Base-by-base conservation (phyloP, 2,113 vertebrate genomes). In the Mugil cephalus region DNA sequence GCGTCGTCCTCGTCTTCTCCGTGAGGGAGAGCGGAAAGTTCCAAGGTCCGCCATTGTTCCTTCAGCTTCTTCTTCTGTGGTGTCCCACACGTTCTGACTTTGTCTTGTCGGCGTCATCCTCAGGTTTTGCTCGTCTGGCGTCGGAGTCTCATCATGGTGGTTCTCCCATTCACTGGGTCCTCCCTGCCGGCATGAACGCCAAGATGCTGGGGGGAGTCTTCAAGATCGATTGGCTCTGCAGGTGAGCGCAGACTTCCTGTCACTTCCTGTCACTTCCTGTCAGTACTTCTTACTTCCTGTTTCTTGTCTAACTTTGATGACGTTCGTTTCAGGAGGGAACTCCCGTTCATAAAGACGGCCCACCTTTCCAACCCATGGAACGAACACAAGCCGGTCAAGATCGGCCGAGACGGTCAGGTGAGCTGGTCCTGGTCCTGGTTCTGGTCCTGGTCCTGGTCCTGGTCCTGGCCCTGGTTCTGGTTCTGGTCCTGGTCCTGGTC, bases 171-270 rank as follows among this genome's bases (percentile, higher is more conserved):
- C 98, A 99, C 84, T 99, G 98, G 98, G 97, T 99, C 12, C 94
- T 99, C 70, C 98, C 98, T 71, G 96, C 96, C n/a, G 98, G 98
- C 85, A 99, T 99, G 96, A 99, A 94, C 72, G 98, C 98, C 74
- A 99, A 99, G 92, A 99, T 99, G 97, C 92, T 99, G 55, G 98
- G 98, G 19, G 98, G 98, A 36, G 98, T 99, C 47, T 99, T 99
- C 87, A 98, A 97, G 92, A 99, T 99, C 82, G 96, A 99, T 91
- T 99, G 97, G 98, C 98, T 99, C 76, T 99, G 98, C 96, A 98
- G 98, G 98, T 90, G 51, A 77, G 12, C 19, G 0, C n/a, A n/a
- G n/a, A n/a, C n/a, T 45, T n/a, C n/a, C n/a, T n/a, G n/a, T n/a
- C n/a, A n/a, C n/a, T n/a, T n/a, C n/a, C n/a, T n/a, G n/a, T n/a